Percentiles rank a stretch among this genome's conserved stretches.
Evolutionary conservation across 2,113 vertebrate genomes (phyloP).

Genomic region (Malaclemys terrapin): DNA sequence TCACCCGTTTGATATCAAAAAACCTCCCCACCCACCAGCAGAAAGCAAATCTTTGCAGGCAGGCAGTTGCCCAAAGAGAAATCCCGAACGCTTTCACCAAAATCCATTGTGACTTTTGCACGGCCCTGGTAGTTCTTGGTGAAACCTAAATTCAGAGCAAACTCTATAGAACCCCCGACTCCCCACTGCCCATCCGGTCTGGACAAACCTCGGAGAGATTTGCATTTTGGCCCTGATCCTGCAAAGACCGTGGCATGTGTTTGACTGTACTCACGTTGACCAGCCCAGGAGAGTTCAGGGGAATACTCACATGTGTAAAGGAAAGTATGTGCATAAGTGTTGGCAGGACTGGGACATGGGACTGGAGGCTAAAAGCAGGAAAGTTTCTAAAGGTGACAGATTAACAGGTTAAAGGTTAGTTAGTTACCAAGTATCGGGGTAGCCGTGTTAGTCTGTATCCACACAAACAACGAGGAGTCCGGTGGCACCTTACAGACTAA

Average conservation of each 20-base stretch:
- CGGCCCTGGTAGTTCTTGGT: neutral
- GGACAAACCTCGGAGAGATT: neutral
- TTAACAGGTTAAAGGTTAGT: accelerated
- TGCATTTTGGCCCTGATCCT: neutral
- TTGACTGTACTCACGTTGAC: neutral
- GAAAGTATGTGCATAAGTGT: neutral
- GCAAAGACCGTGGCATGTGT: neutral
- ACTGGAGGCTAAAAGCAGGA: neutral
- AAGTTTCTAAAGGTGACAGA: neutral
- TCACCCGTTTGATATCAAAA: neutral
- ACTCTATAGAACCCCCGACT: neutral
- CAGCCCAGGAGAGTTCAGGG: neutral
- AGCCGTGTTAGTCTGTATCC: too few relatives aligned
- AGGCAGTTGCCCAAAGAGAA: neutral
- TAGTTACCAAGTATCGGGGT: neutral
- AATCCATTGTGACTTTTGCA: neutral
- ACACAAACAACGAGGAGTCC: too few relatives aligned
- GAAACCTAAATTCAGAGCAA: neutral
- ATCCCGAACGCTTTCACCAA: neutral
- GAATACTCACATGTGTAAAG: neutral
- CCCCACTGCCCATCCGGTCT: neutral
- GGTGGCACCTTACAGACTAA: too few relatives aligned
- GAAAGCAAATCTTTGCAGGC: too few relatives aligned
- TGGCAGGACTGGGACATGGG: neutral
- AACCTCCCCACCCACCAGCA: neutral